Percentiles rank a stretch among this genome's conserved stretches.
These are phyloP conservation scores for Gila orcuttii DNA, from an alignment of 2,113 vertebrate species.

Conservation along the genomic window DNA sequence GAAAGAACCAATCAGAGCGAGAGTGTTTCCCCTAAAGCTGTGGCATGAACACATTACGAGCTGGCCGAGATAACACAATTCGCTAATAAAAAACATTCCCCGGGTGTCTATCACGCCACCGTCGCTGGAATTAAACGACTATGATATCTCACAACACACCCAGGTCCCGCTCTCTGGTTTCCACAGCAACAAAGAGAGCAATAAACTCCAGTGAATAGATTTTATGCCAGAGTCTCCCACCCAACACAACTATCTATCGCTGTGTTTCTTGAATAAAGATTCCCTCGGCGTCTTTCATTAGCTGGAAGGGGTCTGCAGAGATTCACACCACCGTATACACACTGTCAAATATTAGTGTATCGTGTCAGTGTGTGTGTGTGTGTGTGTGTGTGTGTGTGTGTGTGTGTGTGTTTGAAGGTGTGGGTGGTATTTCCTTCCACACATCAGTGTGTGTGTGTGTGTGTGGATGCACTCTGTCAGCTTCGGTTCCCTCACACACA, in stretches of 20 bases:
- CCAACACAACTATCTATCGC: slow-evolving; percentile 25
- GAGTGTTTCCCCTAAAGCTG: not conserved
- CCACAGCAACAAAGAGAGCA: slow-evolving; percentile 75
- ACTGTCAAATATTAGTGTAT: not conserved
- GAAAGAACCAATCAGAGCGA: slow-evolving; percentile 2
- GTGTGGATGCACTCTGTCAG: slow-evolving; percentile 47
- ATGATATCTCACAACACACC: slow-evolving; percentile 43
- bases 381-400: slow-evolving; percentile 20
- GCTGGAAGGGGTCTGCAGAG: not conserved
- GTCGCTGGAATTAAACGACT: slow-evolving; percentile 48
- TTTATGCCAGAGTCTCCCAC: slow-evolving; percentile 57
- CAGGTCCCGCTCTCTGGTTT: slow-evolving; percentile 62
- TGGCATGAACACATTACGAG: slow-evolving; percentile 32
- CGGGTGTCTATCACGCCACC: slow-evolving; percentile 17
- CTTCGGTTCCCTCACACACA: slow-evolving; percentile 12
- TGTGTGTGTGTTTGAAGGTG: slow-evolving; percentile 14
- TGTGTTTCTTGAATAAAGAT: not conserved
- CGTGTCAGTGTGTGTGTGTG: slow-evolving; percentile 1
- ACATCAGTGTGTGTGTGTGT: slow-evolving; percentile 40
- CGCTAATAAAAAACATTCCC: slow-evolving; percentile 53
- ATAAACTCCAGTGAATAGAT: slow-evolving; percentile 61
- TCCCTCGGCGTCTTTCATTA: slow-evolving; percentile 3
- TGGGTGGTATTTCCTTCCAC: slow-evolving; percentile 29
- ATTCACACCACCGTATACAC: not conserved
- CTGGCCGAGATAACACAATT: slow-evolving; percentile 23